A percentile compares a stretch with the other conserved stretches of the same genome.
Evolutionary conservation across 2,888 invertebrate species (phyloP).

Genomic region (Euzophera pinguis): DNA sequence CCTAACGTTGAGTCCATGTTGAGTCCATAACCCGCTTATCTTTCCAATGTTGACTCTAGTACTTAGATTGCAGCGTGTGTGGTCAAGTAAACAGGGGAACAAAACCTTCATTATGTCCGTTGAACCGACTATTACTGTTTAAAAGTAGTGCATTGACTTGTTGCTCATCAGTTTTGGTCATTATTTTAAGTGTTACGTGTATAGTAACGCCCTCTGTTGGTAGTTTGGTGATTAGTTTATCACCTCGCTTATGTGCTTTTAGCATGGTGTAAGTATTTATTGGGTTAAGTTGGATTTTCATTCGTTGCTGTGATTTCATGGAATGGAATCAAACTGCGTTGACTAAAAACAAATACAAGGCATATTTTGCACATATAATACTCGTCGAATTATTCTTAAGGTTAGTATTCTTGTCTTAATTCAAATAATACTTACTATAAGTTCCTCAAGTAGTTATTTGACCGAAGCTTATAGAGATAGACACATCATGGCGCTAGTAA

Average conservation of each 20-base stretch:
- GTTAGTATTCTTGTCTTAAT: no score
- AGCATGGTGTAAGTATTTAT: background rate
- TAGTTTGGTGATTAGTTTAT: background rate
- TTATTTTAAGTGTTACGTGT: background rate
- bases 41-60: constrained; percentile 1
- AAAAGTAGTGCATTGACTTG: constrained; percentile 4
- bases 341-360: no score
- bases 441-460: no score
- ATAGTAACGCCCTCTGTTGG: background rate
- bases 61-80: constrained; percentile 9
- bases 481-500: no score
- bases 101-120: constrained; percentile 10
- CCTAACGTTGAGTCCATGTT: background rate
- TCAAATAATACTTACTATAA: no score
- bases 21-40: constrained; percentile 2
- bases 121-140: constrained; percentile 4
- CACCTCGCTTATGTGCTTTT: background rate
- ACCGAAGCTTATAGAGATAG: no score
- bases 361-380: no score
- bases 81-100: constrained; percentile 11
- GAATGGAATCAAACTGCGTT: no score
- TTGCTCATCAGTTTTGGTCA: constrained; percentile 4
- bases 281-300: no score
- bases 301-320: no score
- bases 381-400: no score